Evolutionary conservation across 2,113 vertebrate species (phyloP), one percentile per base, ranked within the genome.

Genomic region (Mesoclemmys tuberculata): DNA sequence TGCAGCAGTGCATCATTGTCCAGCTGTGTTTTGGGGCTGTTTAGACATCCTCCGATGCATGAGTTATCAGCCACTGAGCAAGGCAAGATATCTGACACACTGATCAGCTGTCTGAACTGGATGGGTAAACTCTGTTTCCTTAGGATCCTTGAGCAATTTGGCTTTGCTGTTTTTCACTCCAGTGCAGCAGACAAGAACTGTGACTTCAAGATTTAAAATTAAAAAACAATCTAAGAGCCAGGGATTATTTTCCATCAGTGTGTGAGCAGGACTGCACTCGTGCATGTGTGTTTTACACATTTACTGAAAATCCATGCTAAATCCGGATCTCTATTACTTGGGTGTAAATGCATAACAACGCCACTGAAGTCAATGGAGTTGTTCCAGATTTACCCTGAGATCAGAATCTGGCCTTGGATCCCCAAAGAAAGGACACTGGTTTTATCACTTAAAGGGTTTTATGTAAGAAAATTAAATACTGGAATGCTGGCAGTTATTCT

Each of bases 401-500:
- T 74, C 1, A 0, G 49, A 71, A 26, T 56, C 3, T 0, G 1
- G 61, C 8, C 27, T 77, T 5, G 1, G 49, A 10, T 82, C n/a
- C 14, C 58, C 0, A 0, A 16, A 91, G 75, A 92, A 80, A 85
- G 4, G 1, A 82, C 56, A 1, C 29, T 31, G 52, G 29, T 87
- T 85, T 22, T 55, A 46, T 81, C 3, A 0, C 74, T 90, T 80
- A 77, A 71, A 7, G 0, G 26, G 31, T 13, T 87, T 89, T 84
- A 41, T 61, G 26, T 80, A 58, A n/a, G 35, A 54, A 27, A 92
- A 74, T 1, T 4, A 27, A 26, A 29, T 2, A n/a, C 38, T 26
- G 22, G 38, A 78, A 55, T 13, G 0, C 6, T 71, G 61, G 41
- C 29, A 0, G 0, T 16, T 29, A 29, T 29, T 16, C 41, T 46